phyloP scores from a whole-genome alignment of 1,140 invertebrate genomes.

The Harpegnathos saltator region DNA sequence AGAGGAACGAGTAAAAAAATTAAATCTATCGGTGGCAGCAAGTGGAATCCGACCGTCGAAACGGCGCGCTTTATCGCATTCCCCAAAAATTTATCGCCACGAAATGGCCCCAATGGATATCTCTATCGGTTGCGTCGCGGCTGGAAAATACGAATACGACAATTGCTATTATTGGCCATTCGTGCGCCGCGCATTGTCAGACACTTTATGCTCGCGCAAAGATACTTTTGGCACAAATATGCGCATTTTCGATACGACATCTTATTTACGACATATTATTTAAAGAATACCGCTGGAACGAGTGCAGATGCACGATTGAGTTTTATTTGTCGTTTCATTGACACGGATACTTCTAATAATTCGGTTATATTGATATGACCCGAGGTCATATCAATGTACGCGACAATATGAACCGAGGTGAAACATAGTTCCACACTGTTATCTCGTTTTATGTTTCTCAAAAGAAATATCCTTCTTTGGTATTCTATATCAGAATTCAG shows the following conservation, averaged over 20 bases:
- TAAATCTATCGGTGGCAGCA: conserved; percentile 61
- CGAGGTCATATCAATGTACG: too few relatives aligned
- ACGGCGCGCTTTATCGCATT: conserved; percentile 73
- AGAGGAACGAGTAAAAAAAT: conserved; percentile 65
- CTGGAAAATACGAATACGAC: conserved; percentile 62
- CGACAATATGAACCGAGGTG: too few relatives aligned
- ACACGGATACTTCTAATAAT: too few relatives aligned
- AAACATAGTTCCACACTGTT: too few relatives aligned
- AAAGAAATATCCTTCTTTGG: not conserved
- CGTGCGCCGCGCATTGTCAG: not conserved
- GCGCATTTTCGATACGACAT: conserved; percentile 3
- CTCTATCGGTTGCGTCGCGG: conserved; percentile 29
- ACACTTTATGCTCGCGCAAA: not conserved
- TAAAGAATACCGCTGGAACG: not conserved
- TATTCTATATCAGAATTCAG: not conserved
- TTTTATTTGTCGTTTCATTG: not conserved
- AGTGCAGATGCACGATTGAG: not conserved
- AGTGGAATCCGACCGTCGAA: conserved; percentile 62
- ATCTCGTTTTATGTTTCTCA: not conserved
- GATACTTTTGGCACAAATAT: conserved; percentile 29
- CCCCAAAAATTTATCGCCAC: conserved; percentile 70
- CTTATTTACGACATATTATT: not conserved
- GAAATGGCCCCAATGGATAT: conserved; percentile 61
- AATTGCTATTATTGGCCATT: conserved; percentile 66
- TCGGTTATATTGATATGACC: too few relatives aligned